phyloP scores from a whole-genome alignment of 2,888 invertebrate species.

The Cristatella mucedo region DNA sequence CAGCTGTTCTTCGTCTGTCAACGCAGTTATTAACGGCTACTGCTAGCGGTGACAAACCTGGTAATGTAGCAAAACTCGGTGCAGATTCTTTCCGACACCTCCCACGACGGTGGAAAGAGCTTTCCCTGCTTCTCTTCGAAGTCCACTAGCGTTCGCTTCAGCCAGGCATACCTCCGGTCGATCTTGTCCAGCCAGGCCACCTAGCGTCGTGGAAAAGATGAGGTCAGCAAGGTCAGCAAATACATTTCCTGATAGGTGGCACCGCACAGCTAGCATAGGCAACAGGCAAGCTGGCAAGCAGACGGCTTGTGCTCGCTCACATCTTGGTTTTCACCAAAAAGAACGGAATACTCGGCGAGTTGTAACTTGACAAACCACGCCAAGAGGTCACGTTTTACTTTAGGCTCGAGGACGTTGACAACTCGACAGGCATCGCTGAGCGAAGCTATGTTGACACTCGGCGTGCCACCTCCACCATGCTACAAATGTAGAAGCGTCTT shows the following conservation, averaged over 20 bases:
- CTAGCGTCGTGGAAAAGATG: slow-evolving; percentile 19
- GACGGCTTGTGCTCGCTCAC: slow-evolving; percentile 33
- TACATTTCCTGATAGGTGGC: no score
- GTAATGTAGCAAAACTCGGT: slow-evolving; percentile 66
- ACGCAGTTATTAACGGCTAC: no score
- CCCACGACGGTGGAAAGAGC: slow-evolving; percentile 82
- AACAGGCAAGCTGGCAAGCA: no score
- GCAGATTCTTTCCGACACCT: slow-evolving; percentile 79
- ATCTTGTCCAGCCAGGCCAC: slow-evolving; percentile 87
- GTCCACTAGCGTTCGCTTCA: slow-evolving; percentile 76
- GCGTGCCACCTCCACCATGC: slow-evolving; percentile 36
- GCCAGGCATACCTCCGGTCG: slow-evolving; percentile 57
- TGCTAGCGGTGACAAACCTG: slow-evolving; percentile 33
- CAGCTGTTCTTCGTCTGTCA: no score
- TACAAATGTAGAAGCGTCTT: no score
- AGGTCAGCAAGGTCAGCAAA: not conserved
- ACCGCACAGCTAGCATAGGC: no score
- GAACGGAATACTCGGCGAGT: slow-evolving; percentile 74
- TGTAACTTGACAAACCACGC: slow-evolving; percentile 76
- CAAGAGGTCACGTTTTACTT: slow-evolving; percentile 65
- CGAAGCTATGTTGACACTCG: slow-evolving; percentile 45
- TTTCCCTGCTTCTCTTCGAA: slow-evolving; percentile 76
- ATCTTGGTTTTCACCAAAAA: slow-evolving; percentile 88
- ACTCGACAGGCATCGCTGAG: slow-evolving; percentile 55
- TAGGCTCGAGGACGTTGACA: slow-evolving; percentile 67